A percentile compares a stretch with the other conserved stretches of the same genome.
phyloP scores from a whole-genome alignment of 2,797 vertebrate species.

The Microchirus variegatus region DNA sequence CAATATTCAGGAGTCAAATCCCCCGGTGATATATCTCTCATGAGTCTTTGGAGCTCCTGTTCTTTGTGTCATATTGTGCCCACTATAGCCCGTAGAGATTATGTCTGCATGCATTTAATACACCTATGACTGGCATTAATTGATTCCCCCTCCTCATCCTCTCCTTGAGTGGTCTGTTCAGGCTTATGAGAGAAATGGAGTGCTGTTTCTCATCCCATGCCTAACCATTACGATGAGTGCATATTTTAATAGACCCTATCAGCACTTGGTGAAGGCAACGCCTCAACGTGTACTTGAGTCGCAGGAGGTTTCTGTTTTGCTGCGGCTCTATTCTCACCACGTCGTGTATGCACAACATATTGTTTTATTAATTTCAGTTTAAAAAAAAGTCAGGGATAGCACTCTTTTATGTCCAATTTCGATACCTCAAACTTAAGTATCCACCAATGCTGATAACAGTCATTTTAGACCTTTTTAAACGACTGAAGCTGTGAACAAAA shows the following conservation, averaged over 20 bases:
- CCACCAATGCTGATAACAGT: too few species aligned
- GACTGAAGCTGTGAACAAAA: too few species aligned
- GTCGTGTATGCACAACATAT: too few species aligned
- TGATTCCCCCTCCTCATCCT: slow-evolving; percentile 18
- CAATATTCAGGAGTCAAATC: slow-evolving; percentile 64
- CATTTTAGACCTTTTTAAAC: too few species aligned
- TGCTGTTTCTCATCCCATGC: not conserved
- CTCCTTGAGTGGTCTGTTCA: slow-evolving; percentile 16
- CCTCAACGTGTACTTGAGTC: not conserved
- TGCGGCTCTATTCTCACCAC: not conserved
- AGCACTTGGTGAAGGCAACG: slow-evolving; percentile 12
- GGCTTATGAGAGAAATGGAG: slow-evolving; percentile 15
- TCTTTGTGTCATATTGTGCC: slow-evolving; percentile 51
- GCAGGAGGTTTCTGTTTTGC: not conserved
- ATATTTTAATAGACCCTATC: slow-evolving; percentile 8
- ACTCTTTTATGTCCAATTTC: too few species aligned
- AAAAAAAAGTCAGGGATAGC: too few species aligned
- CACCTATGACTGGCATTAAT: slow-evolving; percentile 54
- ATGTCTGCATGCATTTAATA: slow-evolving; percentile 44
- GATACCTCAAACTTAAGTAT: too few species aligned
- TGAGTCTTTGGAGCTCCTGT: slow-evolving; percentile 42
- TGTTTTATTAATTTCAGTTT: too few species aligned
- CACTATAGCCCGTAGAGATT: slow-evolving; percentile 44
- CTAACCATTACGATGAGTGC: slow-evolving; percentile 13
- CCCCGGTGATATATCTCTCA: slow-evolving; percentile 57